These are phyloP conservation scores for Gymnobelideus leadbeateri DNA, from an alignment of 2,113 vertebrate genomes.

Conservation along the genomic window DNA sequence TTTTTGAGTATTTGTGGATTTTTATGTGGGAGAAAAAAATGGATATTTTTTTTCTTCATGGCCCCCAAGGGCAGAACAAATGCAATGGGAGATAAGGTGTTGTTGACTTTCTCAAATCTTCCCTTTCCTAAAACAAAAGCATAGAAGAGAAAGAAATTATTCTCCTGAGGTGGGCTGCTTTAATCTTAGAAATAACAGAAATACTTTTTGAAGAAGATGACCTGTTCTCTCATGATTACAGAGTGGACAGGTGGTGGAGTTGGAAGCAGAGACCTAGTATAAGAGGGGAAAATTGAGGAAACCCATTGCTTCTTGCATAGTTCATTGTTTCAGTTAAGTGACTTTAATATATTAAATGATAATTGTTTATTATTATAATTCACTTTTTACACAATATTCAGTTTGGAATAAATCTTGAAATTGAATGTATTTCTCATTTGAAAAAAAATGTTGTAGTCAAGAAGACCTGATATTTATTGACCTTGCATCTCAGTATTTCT, in stretches of 20 bases:
- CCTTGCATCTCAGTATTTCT: not conserved
- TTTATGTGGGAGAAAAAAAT: not conserved
- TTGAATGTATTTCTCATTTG: not conserved
- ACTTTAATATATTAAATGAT: too few species aligned
- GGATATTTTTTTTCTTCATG: not conserved
- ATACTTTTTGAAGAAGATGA: not conserved
- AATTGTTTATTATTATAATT: too few species aligned
- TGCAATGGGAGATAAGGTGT: not conserved
- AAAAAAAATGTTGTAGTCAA: not conserved
- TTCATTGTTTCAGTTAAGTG: too few species aligned
- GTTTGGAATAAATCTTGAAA: too few species aligned
- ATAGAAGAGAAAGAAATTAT: not conserved
- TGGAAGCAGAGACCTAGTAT: not conserved
- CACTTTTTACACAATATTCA: too few species aligned
- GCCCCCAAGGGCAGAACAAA: not conserved
- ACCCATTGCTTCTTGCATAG: too few species aligned
- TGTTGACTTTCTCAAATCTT: not conserved
- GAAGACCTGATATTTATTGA: not conserved
- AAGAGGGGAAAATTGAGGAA: too few species aligned
- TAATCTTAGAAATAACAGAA: not conserved
- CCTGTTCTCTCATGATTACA: too few species aligned
- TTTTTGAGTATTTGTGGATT: not conserved
- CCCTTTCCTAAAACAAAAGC: not conserved
- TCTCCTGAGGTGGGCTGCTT: not conserved
- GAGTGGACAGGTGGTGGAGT: not conserved